These are phyloP conservation scores for Vulpes ferrilata DNA, from an alignment of 2,113 vertebrate genomes.

Conservation along the genomic window DNA sequence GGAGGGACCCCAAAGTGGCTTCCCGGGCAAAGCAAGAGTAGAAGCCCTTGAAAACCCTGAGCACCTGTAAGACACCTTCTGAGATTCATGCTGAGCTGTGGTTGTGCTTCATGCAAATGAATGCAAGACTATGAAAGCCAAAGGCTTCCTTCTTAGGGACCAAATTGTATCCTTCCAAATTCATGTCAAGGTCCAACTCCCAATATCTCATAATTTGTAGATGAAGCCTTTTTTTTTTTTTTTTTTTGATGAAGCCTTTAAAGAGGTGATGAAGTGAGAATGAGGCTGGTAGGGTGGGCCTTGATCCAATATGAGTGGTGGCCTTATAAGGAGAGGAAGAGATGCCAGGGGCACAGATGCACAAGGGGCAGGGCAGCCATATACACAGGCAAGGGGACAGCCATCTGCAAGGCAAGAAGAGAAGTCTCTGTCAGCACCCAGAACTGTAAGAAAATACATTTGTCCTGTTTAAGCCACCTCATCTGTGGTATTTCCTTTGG, in stretches of 20 bases:
- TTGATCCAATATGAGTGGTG: background rate
- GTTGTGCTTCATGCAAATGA: background rate
- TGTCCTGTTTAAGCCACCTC: background rate
- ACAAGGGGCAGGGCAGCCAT: background rate
- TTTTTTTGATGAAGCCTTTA: background rate
- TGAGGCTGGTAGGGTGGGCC: background rate
- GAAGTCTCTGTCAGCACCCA: background rate
- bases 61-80: background rate
- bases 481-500: background rate
- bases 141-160: background rate
- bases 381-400: background rate
- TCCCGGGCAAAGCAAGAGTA: background rate
- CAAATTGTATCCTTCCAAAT: background rate
- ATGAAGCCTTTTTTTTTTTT: background rate
- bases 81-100: background rate
- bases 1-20: background rate
- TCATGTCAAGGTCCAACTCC: background rate
- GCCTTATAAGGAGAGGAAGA: background rate
- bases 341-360: rapidly evolving
- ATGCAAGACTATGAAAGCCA: background rate
- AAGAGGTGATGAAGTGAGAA: constrained; percentile 18
- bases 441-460: background rate
- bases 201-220: background rate
- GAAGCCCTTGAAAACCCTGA: background rate
- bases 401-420: background rate